Percentiles rank a stretch among this genome's conserved stretches.
Conservation (phyloP, 2,888 invertebrate genomes). For the Drosophila nigricruria region DNA sequence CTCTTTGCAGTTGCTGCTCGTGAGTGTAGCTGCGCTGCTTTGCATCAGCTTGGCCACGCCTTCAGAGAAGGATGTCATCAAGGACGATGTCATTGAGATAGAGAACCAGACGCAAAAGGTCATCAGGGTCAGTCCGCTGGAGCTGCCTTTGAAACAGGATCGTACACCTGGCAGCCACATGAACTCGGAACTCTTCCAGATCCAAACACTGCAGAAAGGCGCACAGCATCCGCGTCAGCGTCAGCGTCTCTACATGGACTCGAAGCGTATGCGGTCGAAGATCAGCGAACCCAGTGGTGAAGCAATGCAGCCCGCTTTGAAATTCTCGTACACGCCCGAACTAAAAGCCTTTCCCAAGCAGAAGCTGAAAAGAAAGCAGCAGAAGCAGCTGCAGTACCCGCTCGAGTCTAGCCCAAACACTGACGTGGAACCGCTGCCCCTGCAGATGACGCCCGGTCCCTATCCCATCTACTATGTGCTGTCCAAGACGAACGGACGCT, state of each 20-base stretch:
- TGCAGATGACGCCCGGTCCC: slow-evolving; percentile 81
- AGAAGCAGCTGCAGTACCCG: slow-evolving; percentile 78
- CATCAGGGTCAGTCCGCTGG: slow-evolving; percentile 80
- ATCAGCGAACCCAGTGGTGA: slow-evolving; percentile 30
- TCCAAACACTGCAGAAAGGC: slow-evolving; percentile 71
- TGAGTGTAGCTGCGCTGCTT: slow-evolving; percentile 18
- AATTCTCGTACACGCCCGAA: slow-evolving; percentile 56
- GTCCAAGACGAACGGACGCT: slow-evolving; percentile 83
- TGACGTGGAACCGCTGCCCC: slow-evolving; percentile 63
- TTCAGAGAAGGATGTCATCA: slow-evolving; percentile 58
- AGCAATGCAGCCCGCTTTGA: slow-evolving; percentile 67
- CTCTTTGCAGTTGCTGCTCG: slow-evolving; percentile 33
- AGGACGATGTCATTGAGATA: slow-evolving; percentile 80
- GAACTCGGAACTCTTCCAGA: slow-evolving; percentile 81
- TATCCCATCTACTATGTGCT: slow-evolving; percentile 83
- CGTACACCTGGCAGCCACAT: slow-evolving; percentile 46
- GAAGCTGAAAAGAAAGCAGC: slow-evolving; percentile 66
- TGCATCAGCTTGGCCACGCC: slow-evolving; percentile 17
- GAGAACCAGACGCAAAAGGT: slow-evolving; percentile 81
- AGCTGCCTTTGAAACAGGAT: slow-evolving; percentile 73
- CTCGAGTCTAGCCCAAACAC: slow-evolving; percentile 53
- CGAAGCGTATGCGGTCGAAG: slow-evolving; percentile 64
- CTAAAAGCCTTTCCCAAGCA: slow-evolving; percentile 74
- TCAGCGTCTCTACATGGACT: slow-evolving; percentile 66
- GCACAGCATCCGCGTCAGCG: slow-evolving; percentile 39